Base-by-base conservation (phyloP, 1,140 invertebrate genomes). In the Anagrus nilaparvatae region DNA sequence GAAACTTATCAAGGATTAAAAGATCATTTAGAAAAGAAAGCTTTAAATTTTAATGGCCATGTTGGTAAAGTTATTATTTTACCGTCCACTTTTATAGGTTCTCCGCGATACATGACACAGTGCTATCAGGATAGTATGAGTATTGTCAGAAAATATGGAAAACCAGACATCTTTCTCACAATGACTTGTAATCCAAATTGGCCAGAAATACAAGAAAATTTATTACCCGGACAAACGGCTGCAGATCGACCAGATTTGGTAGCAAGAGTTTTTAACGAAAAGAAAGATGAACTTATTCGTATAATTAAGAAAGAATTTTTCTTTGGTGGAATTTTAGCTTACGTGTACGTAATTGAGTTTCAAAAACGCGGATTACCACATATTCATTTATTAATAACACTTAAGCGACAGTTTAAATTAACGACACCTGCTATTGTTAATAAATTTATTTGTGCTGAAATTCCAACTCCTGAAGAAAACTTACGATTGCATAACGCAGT, bases 401-500 rank as follows among this genome's bases (percentile, higher is more conserved):
- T 40, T 31, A 0, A 16, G n/a, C 18, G 12, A 3, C 4, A 23
- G 3, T 9, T 10, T 16, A 42, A 42, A 42, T 24, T 42, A 16
- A 13, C 14, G 17, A 34, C 20, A 17, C 7, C 31, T 23, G 3
- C 8, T 19, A 19, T 12, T 21, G 12, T 42, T 18, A 10, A 42
- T 24, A 42, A 18, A 9, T 42, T 17, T n/a, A 27, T 42, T 34
- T 69, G 40, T 44, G 71, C 68, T 21, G 70, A 75, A 55, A 61
- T 77, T 42, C 67, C 72, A 5, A 60, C 73, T 61, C 46, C 34
- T 21, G 19, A 31, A 42, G 48, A 25, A 35, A 59, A 74, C 58
- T 73, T 54, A 56, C 58, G 23, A n/a, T 34, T 27, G 38, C 67
- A 12, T 54, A 52, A 54, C 52, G 55, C 10, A 50, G 57, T 44